A percentile compares a stretch with the other conserved stretches of the same genome.
These are phyloP conservation scores for Mustela lutreola DNA, from an alignment of 2,113 vertebrate genomes.

Conservation along the genomic window DNA sequence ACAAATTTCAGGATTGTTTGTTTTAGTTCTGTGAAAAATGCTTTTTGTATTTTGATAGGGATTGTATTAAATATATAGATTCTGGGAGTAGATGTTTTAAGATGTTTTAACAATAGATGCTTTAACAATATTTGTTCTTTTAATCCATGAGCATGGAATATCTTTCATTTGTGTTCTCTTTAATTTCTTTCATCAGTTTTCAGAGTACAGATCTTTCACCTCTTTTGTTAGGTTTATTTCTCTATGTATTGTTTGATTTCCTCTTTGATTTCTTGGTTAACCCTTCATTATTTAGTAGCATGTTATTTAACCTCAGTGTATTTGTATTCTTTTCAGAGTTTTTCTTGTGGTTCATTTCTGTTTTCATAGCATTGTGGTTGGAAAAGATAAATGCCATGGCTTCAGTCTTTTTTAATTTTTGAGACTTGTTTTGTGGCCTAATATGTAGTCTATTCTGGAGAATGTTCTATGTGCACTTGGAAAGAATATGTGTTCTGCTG, in stretches of 20 bases:
- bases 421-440: neutral
- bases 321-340: neutral
- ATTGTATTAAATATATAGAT: neutral
- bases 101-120: neutral
- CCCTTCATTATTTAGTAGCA: too few relatives aligned
- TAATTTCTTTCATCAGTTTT: neutral
- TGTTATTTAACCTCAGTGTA: neutral
- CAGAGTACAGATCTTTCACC: neutral
- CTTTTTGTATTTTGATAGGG: neutral
- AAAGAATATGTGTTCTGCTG: too few relatives aligned
- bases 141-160: neutral
- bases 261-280: too few relatives aligned
- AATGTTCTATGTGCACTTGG: too few relatives aligned
- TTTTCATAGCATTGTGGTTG: neutral
- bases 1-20: neutral
- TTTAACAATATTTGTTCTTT: neutral
- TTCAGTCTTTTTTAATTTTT: neutral
- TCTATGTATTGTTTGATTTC: too few relatives aligned
- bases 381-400: neutral
- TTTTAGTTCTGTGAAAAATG: neutral
- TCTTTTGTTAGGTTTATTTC: too few relatives aligned
- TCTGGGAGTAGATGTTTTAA: neutral
- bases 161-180: neutral
- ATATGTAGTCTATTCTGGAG: too few relatives aligned
- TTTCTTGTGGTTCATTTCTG: neutral